phyloP scores from a whole-genome alignment of 2,888 invertebrate genomes.

The Dascillus cervinus region DNA sequence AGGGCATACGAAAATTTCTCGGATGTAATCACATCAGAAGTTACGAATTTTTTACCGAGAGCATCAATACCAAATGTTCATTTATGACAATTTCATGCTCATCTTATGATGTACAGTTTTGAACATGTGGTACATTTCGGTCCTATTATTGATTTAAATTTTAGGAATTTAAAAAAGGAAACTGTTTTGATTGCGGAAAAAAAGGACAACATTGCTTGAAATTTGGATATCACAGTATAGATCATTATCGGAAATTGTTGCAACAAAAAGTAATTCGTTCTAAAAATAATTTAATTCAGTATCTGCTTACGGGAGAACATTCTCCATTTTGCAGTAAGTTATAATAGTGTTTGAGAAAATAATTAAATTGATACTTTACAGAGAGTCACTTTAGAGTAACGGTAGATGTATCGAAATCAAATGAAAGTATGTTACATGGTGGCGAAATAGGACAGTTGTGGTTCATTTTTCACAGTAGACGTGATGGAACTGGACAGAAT shows the following conservation, averaged over 20 bases:
- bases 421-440: conserved; percentile 63
- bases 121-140: neutral
- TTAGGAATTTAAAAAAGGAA: conserved; percentile 60
- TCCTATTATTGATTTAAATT: conserved; percentile 18
- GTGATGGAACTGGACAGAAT: conserved; percentile 38
- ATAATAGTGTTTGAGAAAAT: conserved; percentile 3
- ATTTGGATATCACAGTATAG: conserved; percentile 57
- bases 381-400: conserved; percentile 73
- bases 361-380: conserved; percentile 38
- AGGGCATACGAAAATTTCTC: conserved; percentile 61
- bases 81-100: conserved; percentile 70
- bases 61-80: conserved; percentile 68
- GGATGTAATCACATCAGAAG: conserved; percentile 86
- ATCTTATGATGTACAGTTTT: neutral
- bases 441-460: conserved; percentile 71
- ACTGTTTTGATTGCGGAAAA: conserved; percentile 61
- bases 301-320: conserved; percentile 61
- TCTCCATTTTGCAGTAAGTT: conserved; percentile 73
- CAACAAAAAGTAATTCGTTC: conserved; percentile 42
- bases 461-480: conserved; percentile 57
- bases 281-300: conserved; percentile 53
- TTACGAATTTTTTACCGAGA: conserved; percentile 76
- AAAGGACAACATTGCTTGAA: conserved; percentile 60
- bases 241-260: conserved; percentile 47
- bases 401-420: conserved; percentile 64